Base-by-base conservation (phyloP, 2,113 vertebrate genomes). In the Myiozetetes cayanensis region DNA sequence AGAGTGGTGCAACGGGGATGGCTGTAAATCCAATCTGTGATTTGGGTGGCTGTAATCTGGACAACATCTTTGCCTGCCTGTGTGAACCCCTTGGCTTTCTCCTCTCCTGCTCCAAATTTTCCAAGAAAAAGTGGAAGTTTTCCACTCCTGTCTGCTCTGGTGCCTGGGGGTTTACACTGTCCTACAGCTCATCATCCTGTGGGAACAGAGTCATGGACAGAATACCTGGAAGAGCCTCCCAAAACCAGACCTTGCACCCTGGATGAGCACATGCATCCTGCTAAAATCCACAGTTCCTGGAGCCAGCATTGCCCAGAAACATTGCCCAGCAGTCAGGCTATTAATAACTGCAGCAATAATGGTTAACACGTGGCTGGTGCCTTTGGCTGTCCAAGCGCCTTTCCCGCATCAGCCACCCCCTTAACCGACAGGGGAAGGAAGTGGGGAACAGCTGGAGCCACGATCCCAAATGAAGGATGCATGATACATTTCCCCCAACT, bases 211-310 rank as follows among this genome's bases (percentile, higher is more conserved):
- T 1, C 20, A 4, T 11, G 21, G 9, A 9, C 10, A 12, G 65
- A 37, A 33, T 6, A 3, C 27, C n/a, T 18, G 47, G 14, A 31
- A 22, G 10, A 44, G 6, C 22, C n/a, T 55, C 46, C 41, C 10
- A 1, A n/a, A 44, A 43, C 9, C 67, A 30, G 31, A 39, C 12
- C 52, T 50, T 9, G 4, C 49, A 10, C 15, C 24, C 58, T 4
- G 1, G 43, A 15, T 0, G 18, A 89, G 58, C 3, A 3, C 50
- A 41, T 0, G 5, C 16, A 4, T 8, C 35, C 82, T 63, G 21
- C 93, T 15, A 0, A 47, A n/a, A 73, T 5, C 9, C 1, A 0
- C 1, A 0, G 15, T 17, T 67, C 43, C 92, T 49, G 79, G 66
- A 35, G 41, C 61, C 19, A 27, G 56, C 46, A 1, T 10, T 59